phyloP scores from a whole-genome alignment of 2,797 vertebrate genomes.

The Arctocebus calabarensis region DNA sequence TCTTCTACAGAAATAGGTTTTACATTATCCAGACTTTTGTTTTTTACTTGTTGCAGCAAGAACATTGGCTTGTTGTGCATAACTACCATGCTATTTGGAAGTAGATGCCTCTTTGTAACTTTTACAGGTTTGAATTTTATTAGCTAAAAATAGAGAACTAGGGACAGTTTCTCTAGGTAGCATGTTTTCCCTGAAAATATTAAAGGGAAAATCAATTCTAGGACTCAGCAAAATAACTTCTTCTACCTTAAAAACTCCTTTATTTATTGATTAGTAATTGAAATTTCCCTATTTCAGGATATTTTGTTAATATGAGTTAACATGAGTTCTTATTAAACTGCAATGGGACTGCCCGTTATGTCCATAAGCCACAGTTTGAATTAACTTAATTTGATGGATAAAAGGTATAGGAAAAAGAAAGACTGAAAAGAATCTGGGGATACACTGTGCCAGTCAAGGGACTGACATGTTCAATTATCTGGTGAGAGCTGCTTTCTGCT shows the following conservation, averaged over 20 bases:
- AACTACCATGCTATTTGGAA: not conserved
- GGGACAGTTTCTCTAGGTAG: not conserved
- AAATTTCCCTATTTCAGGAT: not conserved
- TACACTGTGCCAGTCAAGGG: not conserved
- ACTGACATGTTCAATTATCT: not conserved
- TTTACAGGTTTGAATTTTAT: not conserved
- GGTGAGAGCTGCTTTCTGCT: not conserved
- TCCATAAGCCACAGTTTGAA: not conserved
- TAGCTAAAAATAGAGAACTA: not conserved
- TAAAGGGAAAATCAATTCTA: not conserved
- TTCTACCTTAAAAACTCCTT: not conserved
- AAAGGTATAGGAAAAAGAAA: not conserved
- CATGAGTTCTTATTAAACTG: not conserved
- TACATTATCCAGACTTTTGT: not conserved
- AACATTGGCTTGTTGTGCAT: not conserved
- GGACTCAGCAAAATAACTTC: not conserved
- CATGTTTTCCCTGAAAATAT: not conserved
- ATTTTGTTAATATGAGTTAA: not conserved
- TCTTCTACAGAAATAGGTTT: not conserved
- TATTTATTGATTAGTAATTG: not conserved
- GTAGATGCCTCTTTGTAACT: not conserved
- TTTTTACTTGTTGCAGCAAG: not conserved
- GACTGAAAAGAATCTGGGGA: not conserved
- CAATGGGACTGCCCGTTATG: too few relatives aligned
- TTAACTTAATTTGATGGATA: not conserved